phyloP scores from a whole-genome alignment of 2,797 vertebrate species.

The Anguilla anguilla region DNA sequence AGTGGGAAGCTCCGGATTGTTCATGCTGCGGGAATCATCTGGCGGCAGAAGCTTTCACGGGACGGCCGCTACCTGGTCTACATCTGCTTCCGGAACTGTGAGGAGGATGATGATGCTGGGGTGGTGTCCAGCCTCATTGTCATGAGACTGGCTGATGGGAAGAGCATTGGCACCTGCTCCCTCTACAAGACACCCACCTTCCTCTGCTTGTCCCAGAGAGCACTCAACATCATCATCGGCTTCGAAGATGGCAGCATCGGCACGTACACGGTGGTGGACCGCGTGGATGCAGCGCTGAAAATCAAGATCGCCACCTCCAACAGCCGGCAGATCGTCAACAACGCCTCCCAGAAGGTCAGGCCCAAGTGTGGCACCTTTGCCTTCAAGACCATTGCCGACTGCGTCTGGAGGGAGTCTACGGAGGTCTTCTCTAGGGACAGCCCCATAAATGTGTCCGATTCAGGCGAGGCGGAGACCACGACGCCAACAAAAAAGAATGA shows the following conservation, averaged over 20 bases:
- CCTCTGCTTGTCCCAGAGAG: slow-evolving; percentile 91
- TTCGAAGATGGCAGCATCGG: slow-evolving; percentile 98
- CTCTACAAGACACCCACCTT: slow-evolving; percentile 97
- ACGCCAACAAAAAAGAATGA: slow-evolving; percentile 94
- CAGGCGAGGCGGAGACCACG: slow-evolving; percentile 86
- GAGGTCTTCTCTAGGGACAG: slow-evolving; percentile 98
- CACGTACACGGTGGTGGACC: slow-evolving; percentile 97
- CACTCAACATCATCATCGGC: slow-evolving; percentile 95
- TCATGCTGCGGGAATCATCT: slow-evolving; percentile 89
- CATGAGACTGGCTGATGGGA: slow-evolving; percentile 97
- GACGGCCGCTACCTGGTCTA: slow-evolving; percentile 98
- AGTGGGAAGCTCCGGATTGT: slow-evolving; percentile 93
- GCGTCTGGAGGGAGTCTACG: slow-evolving; percentile 95
- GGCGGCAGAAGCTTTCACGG: slow-evolving; percentile 90
- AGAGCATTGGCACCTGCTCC: slow-evolving; percentile 97
- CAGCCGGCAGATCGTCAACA: slow-evolving; percentile 98
- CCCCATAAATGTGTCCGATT: slow-evolving; percentile 93
- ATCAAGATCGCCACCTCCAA: slow-evolving; percentile 99
- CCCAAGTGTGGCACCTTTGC: slow-evolving; percentile 89
- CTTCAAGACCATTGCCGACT: slow-evolving; percentile 92
- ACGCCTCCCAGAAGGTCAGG: slow-evolving; percentile 84
- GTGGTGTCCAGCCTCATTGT: slow-evolving; percentile 92
- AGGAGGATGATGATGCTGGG: slow-evolving; percentile 92
- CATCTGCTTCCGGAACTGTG: slow-evolving; percentile 86
- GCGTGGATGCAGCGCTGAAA: slow-evolving; percentile 94